These are phyloP conservation scores for Gallinago undulata DNA, from an alignment of 2,113 vertebrate genomes.

Conservation along the genomic window DNA sequence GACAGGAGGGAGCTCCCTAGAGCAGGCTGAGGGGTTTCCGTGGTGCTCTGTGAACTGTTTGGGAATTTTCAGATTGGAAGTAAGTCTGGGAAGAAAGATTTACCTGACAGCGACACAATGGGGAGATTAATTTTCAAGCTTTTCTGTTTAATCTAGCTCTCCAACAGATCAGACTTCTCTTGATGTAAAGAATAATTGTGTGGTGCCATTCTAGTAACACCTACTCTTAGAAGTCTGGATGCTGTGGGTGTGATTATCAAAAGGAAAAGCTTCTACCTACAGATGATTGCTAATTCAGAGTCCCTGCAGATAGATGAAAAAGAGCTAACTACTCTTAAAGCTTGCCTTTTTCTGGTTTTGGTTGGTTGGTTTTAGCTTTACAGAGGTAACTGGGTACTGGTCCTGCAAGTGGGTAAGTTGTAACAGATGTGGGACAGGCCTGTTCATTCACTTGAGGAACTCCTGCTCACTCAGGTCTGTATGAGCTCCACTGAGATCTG, in stretches of 20 bases:
- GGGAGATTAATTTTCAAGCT: neutral
- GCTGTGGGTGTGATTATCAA: neutral
- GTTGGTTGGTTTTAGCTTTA: neutral
- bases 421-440: neutral
- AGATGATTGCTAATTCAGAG: neutral
- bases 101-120: neutral
- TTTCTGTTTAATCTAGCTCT: neutral
- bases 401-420: neutral
- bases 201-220: neutral
- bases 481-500: neutral
- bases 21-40: neutral
- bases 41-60: neutral
- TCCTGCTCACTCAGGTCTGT: neutral
- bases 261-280: neutral
- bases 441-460: neutral
- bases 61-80: neutral
- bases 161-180: neutral
- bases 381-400: neutral
- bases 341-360: neutral
- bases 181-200: neutral
- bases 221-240: neutral
- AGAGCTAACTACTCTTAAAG: neutral
- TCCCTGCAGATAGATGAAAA: neutral
- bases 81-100: neutral
- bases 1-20: neutral